These are phyloP conservation scores for Steinernema scapterisci DNA, from an alignment of 2,888 invertebrate genomes.

Conservation along the genomic window DNA sequence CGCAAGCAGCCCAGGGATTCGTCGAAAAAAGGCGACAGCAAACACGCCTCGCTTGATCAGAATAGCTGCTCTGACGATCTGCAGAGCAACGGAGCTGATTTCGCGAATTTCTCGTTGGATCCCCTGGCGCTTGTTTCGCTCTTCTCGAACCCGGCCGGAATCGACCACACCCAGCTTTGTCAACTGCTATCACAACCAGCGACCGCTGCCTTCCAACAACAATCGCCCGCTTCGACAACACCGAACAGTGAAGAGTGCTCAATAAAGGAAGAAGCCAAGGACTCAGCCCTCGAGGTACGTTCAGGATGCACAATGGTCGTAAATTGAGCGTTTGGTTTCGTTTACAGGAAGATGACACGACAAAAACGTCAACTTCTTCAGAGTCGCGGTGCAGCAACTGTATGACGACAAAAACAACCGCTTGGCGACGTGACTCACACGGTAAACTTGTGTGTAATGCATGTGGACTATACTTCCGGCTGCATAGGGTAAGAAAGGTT, in stretches of 20 bases:
- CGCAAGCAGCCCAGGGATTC: conserved; percentile 25
- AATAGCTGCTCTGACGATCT: conserved; percentile 6
- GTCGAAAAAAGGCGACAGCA: not conserved
- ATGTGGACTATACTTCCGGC: conserved; percentile 66
- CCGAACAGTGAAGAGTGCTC: conserved; percentile 31
- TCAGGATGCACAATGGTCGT: not conserved
- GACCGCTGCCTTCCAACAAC: conserved; percentile 14
- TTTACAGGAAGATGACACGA: conserved; percentile 27
- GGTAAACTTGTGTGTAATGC: conserved; percentile 66
- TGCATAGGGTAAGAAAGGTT: conserved; percentile 58
- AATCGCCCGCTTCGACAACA: conserved; percentile 21
- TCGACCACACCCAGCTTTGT: not conserved
- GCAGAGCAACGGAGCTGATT: not conserved
- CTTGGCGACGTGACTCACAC: conserved; percentile 64
- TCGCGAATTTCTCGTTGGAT: not conserved
- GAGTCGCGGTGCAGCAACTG: conserved; percentile 64
- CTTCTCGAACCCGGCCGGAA: not conserved
- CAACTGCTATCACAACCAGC: conserved; percentile 14
- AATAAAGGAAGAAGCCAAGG: conserved; percentile 15
- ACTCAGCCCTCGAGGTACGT: conserved; percentile 31
- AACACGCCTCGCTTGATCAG: conserved; percentile 9
- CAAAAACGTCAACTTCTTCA: not conserved
- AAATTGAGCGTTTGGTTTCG: not conserved
- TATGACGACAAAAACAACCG: conserved; percentile 65
- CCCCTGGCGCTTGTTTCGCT: not conserved